These are phyloP conservation scores for Iguana delicatissima DNA, from an alignment of 2,797 vertebrate genomes.

Conservation along the genomic window DNA sequence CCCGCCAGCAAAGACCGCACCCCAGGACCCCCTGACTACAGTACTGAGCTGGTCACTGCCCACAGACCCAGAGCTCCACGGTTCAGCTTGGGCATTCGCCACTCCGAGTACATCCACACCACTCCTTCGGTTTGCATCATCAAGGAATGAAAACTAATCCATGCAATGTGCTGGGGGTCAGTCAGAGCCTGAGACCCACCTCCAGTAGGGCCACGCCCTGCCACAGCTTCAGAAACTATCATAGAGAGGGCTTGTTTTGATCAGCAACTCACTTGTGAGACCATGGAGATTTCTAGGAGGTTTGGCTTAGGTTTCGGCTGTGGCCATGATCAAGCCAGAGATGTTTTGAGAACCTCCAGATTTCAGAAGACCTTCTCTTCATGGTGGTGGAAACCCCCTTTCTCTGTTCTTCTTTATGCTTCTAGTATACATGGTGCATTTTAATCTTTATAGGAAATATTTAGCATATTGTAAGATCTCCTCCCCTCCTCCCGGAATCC, in stretches of 20 bases:
- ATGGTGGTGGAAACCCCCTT: not conserved
- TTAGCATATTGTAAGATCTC: not conserved
- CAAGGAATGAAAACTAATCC: slow-evolving; percentile 30
- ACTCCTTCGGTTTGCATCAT: slow-evolving; percentile 56
- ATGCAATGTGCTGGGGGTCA: not conserved
- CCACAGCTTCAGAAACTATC: not conserved
- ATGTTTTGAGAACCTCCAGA: not conserved
- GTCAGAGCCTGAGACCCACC: not conserved
- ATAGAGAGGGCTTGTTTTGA: too few species aligned
- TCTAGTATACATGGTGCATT: not conserved
- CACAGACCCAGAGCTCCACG: slow-evolving; percentile 57
- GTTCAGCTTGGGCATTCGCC: slow-evolving; percentile 69
- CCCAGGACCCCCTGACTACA: slow-evolving; percentile 64
- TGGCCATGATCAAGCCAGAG: too few species aligned
- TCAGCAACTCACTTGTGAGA: not conserved
- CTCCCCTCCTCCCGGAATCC: not conserved
- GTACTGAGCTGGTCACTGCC: slow-evolving; percentile 34
- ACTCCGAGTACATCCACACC: slow-evolving; percentile 55
- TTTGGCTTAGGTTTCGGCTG: not conserved
- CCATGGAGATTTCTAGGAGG: not conserved
- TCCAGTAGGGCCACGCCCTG: not conserved
- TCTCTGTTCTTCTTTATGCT: not conserved
- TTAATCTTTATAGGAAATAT: not conserved
- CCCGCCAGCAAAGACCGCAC: slow-evolving; percentile 31
- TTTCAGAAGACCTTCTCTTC: not conserved